Evolutionary conservation across 2,888 invertebrate genomes (phyloP).

Genomic region (Sphaerophoria taeniata): DNA sequence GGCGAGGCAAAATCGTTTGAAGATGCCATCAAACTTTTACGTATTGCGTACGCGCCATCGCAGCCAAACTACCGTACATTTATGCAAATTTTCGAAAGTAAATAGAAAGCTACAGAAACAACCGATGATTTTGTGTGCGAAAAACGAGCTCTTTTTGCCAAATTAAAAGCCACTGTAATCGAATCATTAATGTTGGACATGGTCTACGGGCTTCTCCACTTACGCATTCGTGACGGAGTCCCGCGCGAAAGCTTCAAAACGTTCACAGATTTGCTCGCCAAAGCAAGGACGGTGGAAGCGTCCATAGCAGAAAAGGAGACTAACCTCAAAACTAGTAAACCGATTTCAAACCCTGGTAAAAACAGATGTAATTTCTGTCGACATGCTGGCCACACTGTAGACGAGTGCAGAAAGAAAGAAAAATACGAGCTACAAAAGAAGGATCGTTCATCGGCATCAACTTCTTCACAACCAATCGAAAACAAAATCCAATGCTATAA

Average conservation of each 20-base stretch:
- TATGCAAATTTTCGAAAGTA: not conserved
- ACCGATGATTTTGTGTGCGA: no score
- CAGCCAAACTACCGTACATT: not conserved
- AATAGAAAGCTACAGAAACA: not conserved
- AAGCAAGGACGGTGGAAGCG: not conserved
- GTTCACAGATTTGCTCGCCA: not conserved
- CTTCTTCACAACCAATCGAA: not conserved
- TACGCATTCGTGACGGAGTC: not conserved
- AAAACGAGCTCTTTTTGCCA: no score
- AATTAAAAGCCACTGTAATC: no score
- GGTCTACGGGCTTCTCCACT: not conserved
- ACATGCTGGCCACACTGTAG: no score
- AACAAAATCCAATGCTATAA: constrained; percentile 34
- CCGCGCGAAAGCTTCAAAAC: not conserved
- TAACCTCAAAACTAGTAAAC: not conserved
- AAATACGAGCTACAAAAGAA: no score
- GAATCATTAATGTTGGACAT: not conserved
- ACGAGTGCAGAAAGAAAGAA: no score
- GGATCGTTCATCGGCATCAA: no score
- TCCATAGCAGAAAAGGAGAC: not conserved
- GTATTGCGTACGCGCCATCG: not conserved
- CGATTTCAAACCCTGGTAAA: no score
- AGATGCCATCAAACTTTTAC: not conserved
- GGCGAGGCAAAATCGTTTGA: no score
- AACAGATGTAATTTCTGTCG: no score